Conservation (phyloP, 2,113 vertebrate species). For the Corythaeola cristata region DNA sequence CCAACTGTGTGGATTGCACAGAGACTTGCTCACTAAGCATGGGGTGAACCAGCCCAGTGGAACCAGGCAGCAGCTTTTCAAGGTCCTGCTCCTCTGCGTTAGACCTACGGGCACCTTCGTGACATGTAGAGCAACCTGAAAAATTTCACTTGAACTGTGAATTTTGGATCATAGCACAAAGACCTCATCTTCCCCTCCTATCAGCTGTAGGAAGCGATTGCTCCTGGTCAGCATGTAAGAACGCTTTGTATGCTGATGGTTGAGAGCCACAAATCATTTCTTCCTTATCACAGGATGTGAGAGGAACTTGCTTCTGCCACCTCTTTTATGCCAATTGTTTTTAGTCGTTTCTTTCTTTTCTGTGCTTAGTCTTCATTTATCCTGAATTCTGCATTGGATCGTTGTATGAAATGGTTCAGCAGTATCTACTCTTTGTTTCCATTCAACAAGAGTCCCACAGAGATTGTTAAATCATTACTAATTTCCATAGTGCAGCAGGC, state of each 20-base stretch:
- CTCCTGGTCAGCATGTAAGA: not conserved
- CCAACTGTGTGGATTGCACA: not conserved
- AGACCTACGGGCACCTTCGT: accelerated
- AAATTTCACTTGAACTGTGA: not conserved
- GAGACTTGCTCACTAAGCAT: not conserved
- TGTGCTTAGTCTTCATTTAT: not conserved
- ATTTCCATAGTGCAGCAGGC: not conserved
- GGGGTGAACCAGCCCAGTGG: not conserved
- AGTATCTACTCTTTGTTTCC: not conserved
- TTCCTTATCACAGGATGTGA: not conserved
- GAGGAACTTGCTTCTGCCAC: not conserved
- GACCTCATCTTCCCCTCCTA: not conserved
- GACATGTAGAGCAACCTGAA: not conserved
- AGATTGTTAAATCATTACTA: not conserved
- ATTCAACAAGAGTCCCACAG: not conserved
- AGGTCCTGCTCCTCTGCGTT: not conserved
- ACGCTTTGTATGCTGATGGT: not conserved
- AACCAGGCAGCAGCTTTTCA: not conserved
- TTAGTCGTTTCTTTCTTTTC: not conserved
- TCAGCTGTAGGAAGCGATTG: not conserved
- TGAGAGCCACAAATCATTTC: not conserved
- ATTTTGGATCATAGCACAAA: not conserved
- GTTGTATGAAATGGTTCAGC: not conserved
- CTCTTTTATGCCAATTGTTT: not conserved
- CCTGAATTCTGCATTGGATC: not conserved